Percentiles rank a stretch among this genome's conserved stretches.
These are phyloP conservation scores for Notolepis coatsorum DNA, from an alignment of 2,797 vertebrate species.

Conservation along the genomic window DNA sequence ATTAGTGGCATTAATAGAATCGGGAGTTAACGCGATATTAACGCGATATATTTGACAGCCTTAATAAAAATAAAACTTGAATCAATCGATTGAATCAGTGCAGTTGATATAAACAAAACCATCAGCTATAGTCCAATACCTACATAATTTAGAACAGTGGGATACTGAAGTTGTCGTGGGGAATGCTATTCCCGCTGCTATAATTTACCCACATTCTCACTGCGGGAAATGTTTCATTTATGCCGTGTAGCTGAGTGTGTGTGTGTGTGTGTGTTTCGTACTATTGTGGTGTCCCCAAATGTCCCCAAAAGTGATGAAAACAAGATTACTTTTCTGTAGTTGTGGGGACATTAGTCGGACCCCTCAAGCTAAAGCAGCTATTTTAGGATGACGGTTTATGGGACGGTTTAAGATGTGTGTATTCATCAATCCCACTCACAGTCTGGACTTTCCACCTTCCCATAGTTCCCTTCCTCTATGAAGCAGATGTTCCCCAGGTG, in stretches of 20 bases:
- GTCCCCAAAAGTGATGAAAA: too few relatives aligned
- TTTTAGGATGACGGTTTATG: not conserved
- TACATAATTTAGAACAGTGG: too few relatives aligned
- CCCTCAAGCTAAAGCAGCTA: too few relatives aligned
- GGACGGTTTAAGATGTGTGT: not conserved
- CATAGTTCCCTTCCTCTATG: conserved; percentile 92
- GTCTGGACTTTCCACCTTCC: conserved; percentile 90
- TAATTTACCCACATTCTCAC: conserved; percentile 25
- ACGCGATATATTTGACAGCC: too few relatives aligned
- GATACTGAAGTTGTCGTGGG: conserved; percentile 6
- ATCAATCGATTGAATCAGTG: too few relatives aligned
- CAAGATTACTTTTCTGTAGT: not conserved
- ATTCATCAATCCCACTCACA: conserved; percentile 87
- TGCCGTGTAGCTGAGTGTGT: not conserved
- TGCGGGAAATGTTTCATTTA: not conserved
- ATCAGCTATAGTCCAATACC: too few relatives aligned
- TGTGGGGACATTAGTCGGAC: too few relatives aligned
- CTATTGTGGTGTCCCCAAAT: too few relatives aligned
- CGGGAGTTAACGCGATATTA: too few relatives aligned
- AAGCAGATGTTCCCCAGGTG: conserved; percentile 96
- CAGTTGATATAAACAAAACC: too few relatives aligned
- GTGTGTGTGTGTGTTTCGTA: not conserved
- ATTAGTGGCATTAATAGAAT: too few relatives aligned
- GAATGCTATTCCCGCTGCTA: conserved; percentile 3
- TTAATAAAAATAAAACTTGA: too few relatives aligned